These are phyloP conservation scores for Catagonus wagneri DNA, from an alignment of 2,113 vertebrate species.

Conservation along the genomic window DNA sequence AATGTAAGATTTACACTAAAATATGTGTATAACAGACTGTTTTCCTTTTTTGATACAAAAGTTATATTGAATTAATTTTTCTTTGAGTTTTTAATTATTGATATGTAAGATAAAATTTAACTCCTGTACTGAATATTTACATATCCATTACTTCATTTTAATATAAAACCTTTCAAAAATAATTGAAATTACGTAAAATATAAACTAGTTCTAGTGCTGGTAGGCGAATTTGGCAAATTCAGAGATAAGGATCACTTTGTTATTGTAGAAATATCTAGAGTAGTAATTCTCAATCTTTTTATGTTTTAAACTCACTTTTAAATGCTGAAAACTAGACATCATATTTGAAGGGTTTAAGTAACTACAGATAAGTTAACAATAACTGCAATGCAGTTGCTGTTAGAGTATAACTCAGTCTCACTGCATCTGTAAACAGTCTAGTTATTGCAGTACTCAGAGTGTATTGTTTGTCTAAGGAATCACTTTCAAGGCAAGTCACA, in stretches of 20 bases:
- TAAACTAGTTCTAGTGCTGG: neutral
- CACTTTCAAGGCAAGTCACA: constrained; percentile 9
- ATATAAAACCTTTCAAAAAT: neutral
- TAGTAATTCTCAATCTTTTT: neutral
- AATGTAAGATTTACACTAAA: neutral
- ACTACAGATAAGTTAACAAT: neutral
- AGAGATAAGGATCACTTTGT: neutral
- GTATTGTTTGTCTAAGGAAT: neutral
- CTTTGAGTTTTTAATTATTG: neutral
- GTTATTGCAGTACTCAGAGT: neutral
- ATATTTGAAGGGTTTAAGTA: neutral
- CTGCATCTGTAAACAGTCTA: neutral
- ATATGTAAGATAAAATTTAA: neutral
- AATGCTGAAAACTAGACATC: neutral
- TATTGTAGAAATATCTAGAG: neutral
- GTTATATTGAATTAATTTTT: neutral
- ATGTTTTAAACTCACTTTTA: neutral
- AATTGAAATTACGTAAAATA: neutral
- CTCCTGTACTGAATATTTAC: neutral
- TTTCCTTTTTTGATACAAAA: neutral
- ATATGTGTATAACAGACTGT: neutral
- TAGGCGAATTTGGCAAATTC: neutral
- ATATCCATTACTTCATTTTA: neutral
- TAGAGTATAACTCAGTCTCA: neutral
- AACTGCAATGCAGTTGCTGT: neutral